Conservation (phyloP, 2,797 vertebrate genomes). For the Sciurus vulgaris region DNA sequence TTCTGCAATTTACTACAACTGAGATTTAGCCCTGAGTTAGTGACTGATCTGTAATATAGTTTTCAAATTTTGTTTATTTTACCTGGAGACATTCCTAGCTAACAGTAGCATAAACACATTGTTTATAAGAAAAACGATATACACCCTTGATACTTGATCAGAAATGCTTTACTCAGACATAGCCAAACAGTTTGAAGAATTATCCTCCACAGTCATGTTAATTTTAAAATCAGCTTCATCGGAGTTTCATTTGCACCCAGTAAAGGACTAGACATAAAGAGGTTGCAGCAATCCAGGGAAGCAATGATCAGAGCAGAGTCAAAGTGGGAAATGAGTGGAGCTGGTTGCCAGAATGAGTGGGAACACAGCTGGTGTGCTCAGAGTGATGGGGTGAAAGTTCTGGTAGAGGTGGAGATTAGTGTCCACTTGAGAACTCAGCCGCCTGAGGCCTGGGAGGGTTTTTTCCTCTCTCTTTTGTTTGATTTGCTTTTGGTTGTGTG, state of each 20-base stretch:
- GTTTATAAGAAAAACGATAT: background rate
- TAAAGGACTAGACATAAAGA: background rate
- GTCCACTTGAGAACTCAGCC: background rate
- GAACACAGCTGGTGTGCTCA: background rate
- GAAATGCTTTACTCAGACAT: background rate
- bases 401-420: background rate
- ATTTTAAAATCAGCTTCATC: background rate
- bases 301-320: background rate
- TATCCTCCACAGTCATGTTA: background rate
- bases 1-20: background rate
- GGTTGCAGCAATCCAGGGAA: background rate
- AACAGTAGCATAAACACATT: background rate
- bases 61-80: slow-evolving; percentile 37
- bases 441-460: background rate
- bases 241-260: background rate
- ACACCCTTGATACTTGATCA: background rate
- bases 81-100: background rate
- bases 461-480: too few species aligned
- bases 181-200: background rate
- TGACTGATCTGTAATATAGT: background rate
- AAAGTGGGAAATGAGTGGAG: background rate
- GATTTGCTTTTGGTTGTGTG: background rate
- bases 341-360: background rate
- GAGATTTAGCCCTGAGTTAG: background rate
- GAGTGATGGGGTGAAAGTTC: background rate